Base-by-base conservation (phyloP, 1,140 invertebrate genomes). In the Colletes gigas region DNA sequence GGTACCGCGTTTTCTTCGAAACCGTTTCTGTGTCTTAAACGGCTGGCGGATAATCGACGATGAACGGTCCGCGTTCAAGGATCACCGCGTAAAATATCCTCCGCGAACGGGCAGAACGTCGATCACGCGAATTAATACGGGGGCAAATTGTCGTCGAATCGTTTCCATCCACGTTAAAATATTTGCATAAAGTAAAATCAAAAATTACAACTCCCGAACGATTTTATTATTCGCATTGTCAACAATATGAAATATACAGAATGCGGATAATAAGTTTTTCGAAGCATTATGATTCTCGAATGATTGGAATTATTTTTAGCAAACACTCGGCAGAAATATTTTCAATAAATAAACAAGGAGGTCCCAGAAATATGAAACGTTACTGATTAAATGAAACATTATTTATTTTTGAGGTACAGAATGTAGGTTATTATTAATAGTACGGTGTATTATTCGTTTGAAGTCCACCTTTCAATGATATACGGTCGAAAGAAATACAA, bases 361-460 rank as follows among this genome's bases (percentile, higher is more conserved):
- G 41, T 63, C 60, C 30, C 30, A 15, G 60, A 63, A 63, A 63
- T 19, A 30, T 14, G 44, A 50, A 19, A 50, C n/a, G 65, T n/a
- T 57, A 57, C 54, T 39, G 21, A 55, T 54, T 41, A n/a, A 70
- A 70, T 14, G 30, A 55, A 41, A 57, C 54, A 41, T 39, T 70
- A 70, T 70, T 57, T 55, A 39, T 41, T 70, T 55, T 19, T 30
- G 47, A 57, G 30, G 54, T 12, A 57, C 54, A 41, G 17, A 44
- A 57, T 70, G 68, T 55, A 41, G 52, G 68, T 55, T 70, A 57
- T 57, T 57, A 44, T 70, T 70, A 70, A 57, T 70, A 57, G 30
- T 44, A 57, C 17, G 68, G 8, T 55, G 41, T 63, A 63, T 63
- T 63, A 63, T 63, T 63, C 30, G 17, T 41, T 41, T 30, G 30